A percentile compares a stretch with the other conserved stretches of the same genome.
Conservation (phyloP, 2,113 vertebrate species). For the Acanthochromis polyacanthus region DNA sequence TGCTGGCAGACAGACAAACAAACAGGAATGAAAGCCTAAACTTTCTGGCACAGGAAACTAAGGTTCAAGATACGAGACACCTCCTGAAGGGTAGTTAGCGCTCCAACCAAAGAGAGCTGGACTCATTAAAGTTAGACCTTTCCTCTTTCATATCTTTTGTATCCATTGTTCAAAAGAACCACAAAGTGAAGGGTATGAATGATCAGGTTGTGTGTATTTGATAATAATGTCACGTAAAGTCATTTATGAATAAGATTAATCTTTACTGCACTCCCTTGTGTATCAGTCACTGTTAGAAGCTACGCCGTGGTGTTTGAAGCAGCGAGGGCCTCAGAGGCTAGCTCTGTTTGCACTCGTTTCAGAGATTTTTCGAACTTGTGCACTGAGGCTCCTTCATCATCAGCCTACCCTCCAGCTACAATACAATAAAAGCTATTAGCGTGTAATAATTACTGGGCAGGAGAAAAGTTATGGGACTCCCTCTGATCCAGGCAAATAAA, state of each 20-base stretch:
- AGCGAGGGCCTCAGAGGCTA: slow-evolving; percentile 7
- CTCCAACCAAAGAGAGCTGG: neutral
- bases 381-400: slow-evolving; percentile 46
- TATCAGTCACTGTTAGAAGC: slow-evolving; percentile 5
- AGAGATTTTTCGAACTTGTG: slow-evolving; percentile 37
- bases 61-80: neutral
- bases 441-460: slow-evolving; percentile 66
- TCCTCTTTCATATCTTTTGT: slow-evolving; percentile 18
- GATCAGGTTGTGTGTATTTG: slow-evolving; percentile 10
- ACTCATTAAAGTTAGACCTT: slow-evolving; percentile 13
- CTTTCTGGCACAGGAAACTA: too few species aligned
- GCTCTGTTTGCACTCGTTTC: slow-evolving; percentile 13
- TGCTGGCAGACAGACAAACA: too few species aligned
- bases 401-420: slow-evolving; percentile 48
- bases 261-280: slow-evolving; percentile 14
- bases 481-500: slow-evolving; percentile 68
- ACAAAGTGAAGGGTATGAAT: slow-evolving; percentile 15
- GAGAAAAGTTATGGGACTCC: slow-evolving; percentile 60
- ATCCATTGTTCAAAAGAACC: slow-evolving; percentile 12
- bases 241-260: slow-evolving; percentile 16
- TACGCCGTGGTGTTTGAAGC: neutral
- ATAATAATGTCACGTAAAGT: slow-evolving; percentile 9
- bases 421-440: slow-evolving; percentile 73
- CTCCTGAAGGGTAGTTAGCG: neutral
- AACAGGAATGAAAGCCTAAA: too few species aligned